These are phyloP conservation scores for Clanis bilineata DNA, from an alignment of 2,888 invertebrate species.

Conservation along the genomic window DNA sequence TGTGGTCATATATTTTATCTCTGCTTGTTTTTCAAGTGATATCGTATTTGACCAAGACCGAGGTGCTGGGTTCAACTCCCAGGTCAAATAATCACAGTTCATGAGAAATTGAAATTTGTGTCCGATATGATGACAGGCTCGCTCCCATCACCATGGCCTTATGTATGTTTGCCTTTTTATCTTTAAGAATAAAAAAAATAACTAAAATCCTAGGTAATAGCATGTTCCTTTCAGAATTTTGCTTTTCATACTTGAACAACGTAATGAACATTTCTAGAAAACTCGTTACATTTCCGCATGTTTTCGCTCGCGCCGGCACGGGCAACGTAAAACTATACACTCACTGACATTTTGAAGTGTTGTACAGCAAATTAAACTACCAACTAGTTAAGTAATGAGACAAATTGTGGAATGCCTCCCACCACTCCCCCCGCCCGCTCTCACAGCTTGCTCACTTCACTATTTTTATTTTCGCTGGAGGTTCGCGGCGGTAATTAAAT, in stretches of 20 bases:
- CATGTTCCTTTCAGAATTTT: background rate
- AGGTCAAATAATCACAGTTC: too few species aligned
- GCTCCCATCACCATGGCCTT: too few species aligned
- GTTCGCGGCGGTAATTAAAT: slow-evolving; percentile 3
- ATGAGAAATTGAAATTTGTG: too few species aligned
- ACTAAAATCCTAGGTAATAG: background rate
- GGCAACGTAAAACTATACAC: background rate
- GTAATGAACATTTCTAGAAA: background rate
- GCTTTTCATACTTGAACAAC: background rate
- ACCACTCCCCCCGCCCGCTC: background rate
- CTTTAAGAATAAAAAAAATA: too few species aligned
- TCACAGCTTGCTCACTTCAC: background rate
- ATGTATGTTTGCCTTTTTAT: too few species aligned
- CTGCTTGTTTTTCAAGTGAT: too few species aligned
- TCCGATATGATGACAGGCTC: too few species aligned
- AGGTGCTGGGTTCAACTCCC: too few species aligned
- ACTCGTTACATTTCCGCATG: too few species aligned
- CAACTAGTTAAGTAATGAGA: slow-evolving; percentile 1
- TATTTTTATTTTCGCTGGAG: background rate
- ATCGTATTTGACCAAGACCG: too few species aligned
- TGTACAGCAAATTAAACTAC: slow-evolving; percentile 2
- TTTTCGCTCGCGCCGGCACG: background rate
- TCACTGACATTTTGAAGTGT: background rate
- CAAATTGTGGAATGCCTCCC: background rate
- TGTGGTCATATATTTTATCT: too few species aligned